Evolutionary conservation across 2,797 vertebrate species (phyloP).

Genomic region (Borostomias antarcticus): DNA sequence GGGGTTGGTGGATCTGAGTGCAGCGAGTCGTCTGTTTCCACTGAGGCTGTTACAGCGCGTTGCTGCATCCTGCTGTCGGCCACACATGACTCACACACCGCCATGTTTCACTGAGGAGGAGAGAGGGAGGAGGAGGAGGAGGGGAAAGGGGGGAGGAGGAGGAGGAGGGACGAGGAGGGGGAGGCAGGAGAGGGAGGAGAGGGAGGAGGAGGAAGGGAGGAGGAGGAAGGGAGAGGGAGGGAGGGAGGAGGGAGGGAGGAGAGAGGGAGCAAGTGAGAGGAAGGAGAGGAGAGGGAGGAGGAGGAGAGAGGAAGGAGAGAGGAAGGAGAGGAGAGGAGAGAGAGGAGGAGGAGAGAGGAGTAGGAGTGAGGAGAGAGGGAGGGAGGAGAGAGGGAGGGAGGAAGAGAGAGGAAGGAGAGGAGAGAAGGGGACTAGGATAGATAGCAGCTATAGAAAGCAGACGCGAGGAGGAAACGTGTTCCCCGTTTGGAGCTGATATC

Average conservation of each 20-base stretch:
- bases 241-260: slow-evolving; percentile 43
- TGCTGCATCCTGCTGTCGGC: slow-evolving; percentile 44
- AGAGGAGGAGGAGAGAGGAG: neutral
- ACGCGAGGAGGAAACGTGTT: too few relatives aligned
- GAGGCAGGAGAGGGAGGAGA: too few relatives aligned
- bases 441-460: too few relatives aligned
- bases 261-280: too few relatives aligned
- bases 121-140: slow-evolving; percentile 20
- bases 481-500: slow-evolving; percentile 33
- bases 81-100: slow-evolving; percentile 61
- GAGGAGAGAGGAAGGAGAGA: neutral
- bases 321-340: too few relatives aligned
- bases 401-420: too few relatives aligned
- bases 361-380: neutral
- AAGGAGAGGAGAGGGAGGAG: neutral
- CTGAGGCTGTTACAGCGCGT: slow-evolving; percentile 45
- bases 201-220: neutral
- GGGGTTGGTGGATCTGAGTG: slow-evolving; percentile 26
- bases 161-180: slow-evolving; percentile 4
- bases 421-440: too few relatives aligned
- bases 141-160: slow-evolving; percentile 27
- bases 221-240: slow-evolving; percentile 1
- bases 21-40: slow-evolving; percentile 37
- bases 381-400: too few relatives aligned
- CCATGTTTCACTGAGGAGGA: slow-evolving; percentile 37